Base-by-base conservation (phyloP, 2,888 invertebrate genomes). In the Eilema depressum region DNA sequence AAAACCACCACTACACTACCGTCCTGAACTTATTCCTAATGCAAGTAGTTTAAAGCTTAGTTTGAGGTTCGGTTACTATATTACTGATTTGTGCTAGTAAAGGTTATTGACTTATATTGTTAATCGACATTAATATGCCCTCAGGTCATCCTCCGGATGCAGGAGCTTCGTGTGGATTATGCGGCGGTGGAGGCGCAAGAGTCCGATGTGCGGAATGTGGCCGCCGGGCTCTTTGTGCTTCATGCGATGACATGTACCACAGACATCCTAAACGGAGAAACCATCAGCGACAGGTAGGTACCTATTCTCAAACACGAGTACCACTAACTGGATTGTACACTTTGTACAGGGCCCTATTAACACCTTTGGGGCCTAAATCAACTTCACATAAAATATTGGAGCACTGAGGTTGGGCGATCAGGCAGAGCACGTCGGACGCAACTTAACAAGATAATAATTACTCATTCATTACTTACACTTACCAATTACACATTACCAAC, bases 161-260 rank as follows among this genome's bases (percentile, higher is more conserved):
- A 23, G 92, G 87, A 23, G 92, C 93, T n/a, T 92, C 98, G 82
- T 99, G 99, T 91, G 98, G 98, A 61, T 93, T 99, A 33, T 99
- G 99, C 88, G 98, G 98, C 41, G 97, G 97, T 7, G 97, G 97
- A 20, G 96, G 97, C 68, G 97, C 98, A 3, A 96, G 97, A 78
- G 97, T 98, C 11, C 96, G 97, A 56, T 99, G 99, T 92, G 97
- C 98, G 71, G 97, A 97, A 88, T 99, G 99, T 91, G 96, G 96
- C 57, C 96, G 97, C 26, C 98, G 98, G 85, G 97, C 97, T 70
- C 98, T 98, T 83, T 99, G 99, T 89, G 96, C 97, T 71, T 98
- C 98, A 62, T 99, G 99, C 93, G 98, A 99, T 89, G 98, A 98
- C 89, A 98, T 98, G 98, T 99, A 98, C 92, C 98, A 99, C 91